Evolutionary conservation across 2,888 invertebrate species (phyloP).

Genomic region (Kryphioiulus occultus): DNA sequence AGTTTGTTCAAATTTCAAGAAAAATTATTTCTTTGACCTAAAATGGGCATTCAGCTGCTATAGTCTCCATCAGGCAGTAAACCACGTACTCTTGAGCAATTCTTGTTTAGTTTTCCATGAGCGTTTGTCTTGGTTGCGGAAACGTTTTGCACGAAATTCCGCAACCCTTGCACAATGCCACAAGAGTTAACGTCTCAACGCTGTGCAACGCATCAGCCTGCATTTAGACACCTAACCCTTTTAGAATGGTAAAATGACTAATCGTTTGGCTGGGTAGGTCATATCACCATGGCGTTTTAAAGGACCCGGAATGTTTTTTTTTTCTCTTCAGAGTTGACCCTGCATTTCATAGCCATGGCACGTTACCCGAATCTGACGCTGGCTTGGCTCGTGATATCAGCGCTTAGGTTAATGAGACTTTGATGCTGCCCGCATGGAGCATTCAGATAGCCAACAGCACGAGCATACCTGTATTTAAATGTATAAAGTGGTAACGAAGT

Average conservation of each 20-base stretch:
- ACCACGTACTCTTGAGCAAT: background rate
- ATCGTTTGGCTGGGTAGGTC: slow-evolving; percentile 14
- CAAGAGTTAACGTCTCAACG: slow-evolving; percentile 32
- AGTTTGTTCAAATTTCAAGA: no score
- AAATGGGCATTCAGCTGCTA: no score
- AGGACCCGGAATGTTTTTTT: background rate
- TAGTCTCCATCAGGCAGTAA: background rate
- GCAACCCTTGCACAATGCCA: background rate
- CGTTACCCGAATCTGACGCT: background rate
- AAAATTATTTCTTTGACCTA: no score
- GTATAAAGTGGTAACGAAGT: background rate
- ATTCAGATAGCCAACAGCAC: background rate
- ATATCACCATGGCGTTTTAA: background rate
- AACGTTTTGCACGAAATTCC: background rate
- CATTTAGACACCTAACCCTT: background rate
- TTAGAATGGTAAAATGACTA: background rate
- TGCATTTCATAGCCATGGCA: background rate
- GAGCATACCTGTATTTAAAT: background rate
- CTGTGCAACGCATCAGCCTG: background rate
- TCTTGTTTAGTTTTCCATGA: background rate
- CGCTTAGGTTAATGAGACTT: slow-evolving; percentile 4
- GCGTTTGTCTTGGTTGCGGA: slow-evolving; percentile 15
- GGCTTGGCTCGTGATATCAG: background rate
- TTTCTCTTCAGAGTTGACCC: background rate
- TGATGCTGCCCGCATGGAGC: background rate